Base-by-base conservation (phyloP, 2,888 invertebrate genomes). In the Drosophila cognata region DNA sequence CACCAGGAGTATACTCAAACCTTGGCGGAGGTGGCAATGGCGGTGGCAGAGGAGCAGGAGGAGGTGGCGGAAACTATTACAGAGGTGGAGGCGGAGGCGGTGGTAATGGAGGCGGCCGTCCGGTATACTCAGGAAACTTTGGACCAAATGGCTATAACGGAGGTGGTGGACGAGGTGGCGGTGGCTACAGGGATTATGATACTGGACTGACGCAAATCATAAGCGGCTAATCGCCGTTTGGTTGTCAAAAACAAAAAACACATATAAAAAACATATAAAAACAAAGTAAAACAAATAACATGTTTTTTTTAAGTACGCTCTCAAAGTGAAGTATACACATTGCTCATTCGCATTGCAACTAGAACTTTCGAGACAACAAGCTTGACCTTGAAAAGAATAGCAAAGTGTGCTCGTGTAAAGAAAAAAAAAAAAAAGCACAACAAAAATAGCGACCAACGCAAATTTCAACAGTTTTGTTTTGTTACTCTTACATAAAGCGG, bases 101-200 rank as follows among this genome's bases (percentile, higher is more conserved):
- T 6, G 53, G 65, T 8, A 46, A 38, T 1, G 70, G 70, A 0
- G 33, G 77, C 50, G 75, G 85, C 29, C 82, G 82, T 61, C 82
- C 88, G 52, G 85, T 73, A 28, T 82, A 87, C 48, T 57, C 84
- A 13, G 89, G 84, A 33, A 84, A 84, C 70, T 84, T 82, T 61
- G 88, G 83, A 10, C 88, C 86, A 16, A 69, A 63, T 29, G 81
- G 86, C 10, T 78, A 87, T 25, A 48, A 43, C 16, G 79, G 72
- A 2, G 76, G 70, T n/a, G 64, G 67, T 6, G 69, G 70, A n/a
- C 51, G 59, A 2, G 70, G 60, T 16, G 62, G 76, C n/a, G 55
- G 74, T 0, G 62, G 69, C 6, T 31, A 66, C n/a, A 67, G 66
- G 8, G 74, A 73, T 36, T 75, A 86, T 35, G 84, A 88, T 56